Base-by-base conservation (phyloP, 2,888 invertebrate species). In the Coelopa pilipes region DNA sequence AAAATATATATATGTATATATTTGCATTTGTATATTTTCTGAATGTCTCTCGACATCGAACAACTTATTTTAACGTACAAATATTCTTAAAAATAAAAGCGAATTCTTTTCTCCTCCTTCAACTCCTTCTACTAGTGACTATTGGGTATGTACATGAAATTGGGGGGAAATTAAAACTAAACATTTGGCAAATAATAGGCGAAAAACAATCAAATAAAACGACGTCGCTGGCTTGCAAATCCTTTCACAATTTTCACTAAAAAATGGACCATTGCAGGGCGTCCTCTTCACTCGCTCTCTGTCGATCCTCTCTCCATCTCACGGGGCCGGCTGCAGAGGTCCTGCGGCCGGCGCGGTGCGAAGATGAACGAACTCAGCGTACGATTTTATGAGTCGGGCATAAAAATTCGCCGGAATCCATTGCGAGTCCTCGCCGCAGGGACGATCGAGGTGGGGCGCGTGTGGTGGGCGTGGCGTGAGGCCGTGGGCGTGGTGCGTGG, bases 371-470 rank as follows among this genome's bases (percentile, higher is more conserved):
- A 83, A 83, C 81, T 84, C 85, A 70, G 78, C 81, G 78, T 78
- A 82, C 81, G 84, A 81, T 83, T 84, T 84, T 84, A 85, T 84
- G 84, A 79, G 75, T 78, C 83, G 79, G 79, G 81, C 85, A 84
- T 85, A 84, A 84, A 84, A 83, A 80, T 82, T 80, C 83, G 84
- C 78, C 80, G 80, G 84, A 85, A 82, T 82, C 79, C 84, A 76
- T 66, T 73, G 62, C n/a, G 59, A 47, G 17, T 46, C 34, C 21
- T 17, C 17, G 46, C 19, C 46, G 34, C 47, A 46, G n/a, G 17
- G 12, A 24, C 24, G 72, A 50, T 45, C 72, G 12, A 11, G 13
- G 53, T n/a, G n/a, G n/a, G n/a, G n/a, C n/a, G 68, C 67, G 57
- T 17, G 7, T 2, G 47, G 65, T 47, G 66, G 9, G 24, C 49